Evolutionary conservation across 2,113 vertebrate species (phyloP), one percentile per base, ranked within the genome.

Genomic region (Syngnathus scovelli): DNA sequence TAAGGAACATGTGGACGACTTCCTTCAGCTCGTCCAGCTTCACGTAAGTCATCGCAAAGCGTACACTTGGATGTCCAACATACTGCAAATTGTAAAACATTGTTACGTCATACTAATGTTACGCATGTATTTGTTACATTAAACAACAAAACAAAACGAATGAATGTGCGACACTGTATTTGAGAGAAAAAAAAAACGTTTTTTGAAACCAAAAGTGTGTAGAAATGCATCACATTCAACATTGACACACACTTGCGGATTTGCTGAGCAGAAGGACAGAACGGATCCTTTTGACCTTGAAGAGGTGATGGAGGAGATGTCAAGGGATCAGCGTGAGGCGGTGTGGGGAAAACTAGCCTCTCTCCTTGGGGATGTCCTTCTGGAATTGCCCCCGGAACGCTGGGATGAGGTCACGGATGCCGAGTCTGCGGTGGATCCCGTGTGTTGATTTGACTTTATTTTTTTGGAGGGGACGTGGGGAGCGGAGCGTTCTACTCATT

Each of bases 241-340:
- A 33, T 33, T 33, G 2, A 33, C 27, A 27, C 0, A 19, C 64
- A 3, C 61, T 5, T 66, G 7, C 12, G 61, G 6, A 68, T 5
- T 33, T 21, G 19, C 41, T 61, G 76, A 67, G 23, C 83, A 99
- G 96, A 94, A 90, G 75, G 88, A 94, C 76, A 67, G 70, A 21
- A 74, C 88, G 0, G 91, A 94, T 71, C 89, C 89, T 39, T 95
- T 98, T 12, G 90, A 93, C 78, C 83, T 98, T 75, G 85, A 86
- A 2, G 97, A 99, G 67, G 80, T 98, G 43, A 70, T 99, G 76
- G 92, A 97, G 78, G 96, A 98, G 85, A 83, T 98, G 77, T 72
- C 93, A 58, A 90, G 89, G 54, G 91, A 91, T 66, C 94, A 95
- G 82, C 93, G 93, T 16, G 89, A 92, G 71, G 66, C 84, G 38